These are phyloP conservation scores for Halcyon smyrnensis DNA, from an alignment of 2,797 vertebrate species.

Conservation along the genomic window DNA sequence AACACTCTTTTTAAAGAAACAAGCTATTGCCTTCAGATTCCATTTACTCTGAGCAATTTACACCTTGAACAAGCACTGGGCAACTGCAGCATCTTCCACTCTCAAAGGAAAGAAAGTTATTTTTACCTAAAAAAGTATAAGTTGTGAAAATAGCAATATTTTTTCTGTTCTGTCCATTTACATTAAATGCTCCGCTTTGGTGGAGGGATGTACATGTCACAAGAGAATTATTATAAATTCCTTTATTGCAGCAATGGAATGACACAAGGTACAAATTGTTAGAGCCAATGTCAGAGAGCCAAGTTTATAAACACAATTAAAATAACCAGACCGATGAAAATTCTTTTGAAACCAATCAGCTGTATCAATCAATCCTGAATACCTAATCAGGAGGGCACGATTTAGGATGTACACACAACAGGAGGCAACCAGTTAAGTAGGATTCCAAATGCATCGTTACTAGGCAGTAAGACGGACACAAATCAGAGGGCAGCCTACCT, in stretches of 20 bases:
- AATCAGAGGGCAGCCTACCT: constrained; percentile 82
- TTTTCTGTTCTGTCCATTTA: not conserved
- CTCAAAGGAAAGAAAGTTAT: not conserved
- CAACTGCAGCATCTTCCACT: not conserved
- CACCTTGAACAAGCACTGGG: not conserved
- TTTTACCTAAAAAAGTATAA: not conserved
- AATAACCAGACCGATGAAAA: not conserved
- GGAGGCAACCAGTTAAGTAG: not conserved
- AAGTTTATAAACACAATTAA: not conserved
- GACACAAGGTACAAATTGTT: not conserved
- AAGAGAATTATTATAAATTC: not conserved
- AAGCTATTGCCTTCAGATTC: not conserved
- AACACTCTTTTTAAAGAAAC: not conserved
- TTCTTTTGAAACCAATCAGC: not conserved
- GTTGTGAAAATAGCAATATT: not conserved
- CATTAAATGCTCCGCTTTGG: not conserved
- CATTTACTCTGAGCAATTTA: not conserved
- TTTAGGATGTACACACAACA: not conserved
- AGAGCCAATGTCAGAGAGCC: not conserved
- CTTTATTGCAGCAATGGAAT: not conserved
- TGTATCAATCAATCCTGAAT: not conserved
- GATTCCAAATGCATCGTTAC: not conserved
- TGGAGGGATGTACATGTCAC: not conserved
- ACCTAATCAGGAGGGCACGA: not conserved
- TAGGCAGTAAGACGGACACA: not conserved